Evolutionary conservation across 2,113 vertebrate genomes (phyloP).

Genomic region (Eptesicus fuscus): DNA sequence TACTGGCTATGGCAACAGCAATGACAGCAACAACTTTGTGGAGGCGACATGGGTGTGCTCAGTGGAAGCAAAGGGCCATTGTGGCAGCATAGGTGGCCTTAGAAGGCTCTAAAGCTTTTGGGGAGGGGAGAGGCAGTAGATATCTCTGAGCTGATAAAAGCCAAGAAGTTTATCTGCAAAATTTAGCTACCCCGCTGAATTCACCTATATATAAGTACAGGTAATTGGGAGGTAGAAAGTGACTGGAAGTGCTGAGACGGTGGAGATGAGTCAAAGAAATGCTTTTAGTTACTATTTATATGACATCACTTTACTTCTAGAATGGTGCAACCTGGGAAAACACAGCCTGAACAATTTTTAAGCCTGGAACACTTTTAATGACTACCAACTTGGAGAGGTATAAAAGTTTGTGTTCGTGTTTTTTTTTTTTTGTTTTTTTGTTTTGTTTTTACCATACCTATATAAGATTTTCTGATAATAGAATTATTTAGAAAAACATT

Average conservation of each 20-base stretch:
- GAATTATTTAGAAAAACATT: neutral
- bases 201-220: neutral
- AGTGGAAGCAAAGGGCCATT: neutral
- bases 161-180: neutral
- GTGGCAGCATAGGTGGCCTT: neutral
- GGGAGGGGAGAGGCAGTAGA: neutral
- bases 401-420: too few relatives aligned
- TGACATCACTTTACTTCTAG: neutral
- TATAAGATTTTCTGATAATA: neutral
- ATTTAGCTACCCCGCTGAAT: neutral
- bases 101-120: neutral
- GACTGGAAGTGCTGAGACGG: neutral
- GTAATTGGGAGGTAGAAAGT: neutral
- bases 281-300: conserved; percentile 28
- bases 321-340: neutral
- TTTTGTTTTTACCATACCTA: neutral
- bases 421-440: too few relatives aligned
- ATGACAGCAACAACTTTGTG: neutral
- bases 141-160: neutral
- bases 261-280: conserved; percentile 15
- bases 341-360: neutral
- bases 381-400: neutral
- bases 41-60: neutral
- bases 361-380: neutral
- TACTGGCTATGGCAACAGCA: too few relatives aligned